Percentiles rank a stretch among this genome's conserved stretches.
Conservation (phyloP, 2,113 vertebrate genomes). For the Entomyzon cyanotis region DNA sequence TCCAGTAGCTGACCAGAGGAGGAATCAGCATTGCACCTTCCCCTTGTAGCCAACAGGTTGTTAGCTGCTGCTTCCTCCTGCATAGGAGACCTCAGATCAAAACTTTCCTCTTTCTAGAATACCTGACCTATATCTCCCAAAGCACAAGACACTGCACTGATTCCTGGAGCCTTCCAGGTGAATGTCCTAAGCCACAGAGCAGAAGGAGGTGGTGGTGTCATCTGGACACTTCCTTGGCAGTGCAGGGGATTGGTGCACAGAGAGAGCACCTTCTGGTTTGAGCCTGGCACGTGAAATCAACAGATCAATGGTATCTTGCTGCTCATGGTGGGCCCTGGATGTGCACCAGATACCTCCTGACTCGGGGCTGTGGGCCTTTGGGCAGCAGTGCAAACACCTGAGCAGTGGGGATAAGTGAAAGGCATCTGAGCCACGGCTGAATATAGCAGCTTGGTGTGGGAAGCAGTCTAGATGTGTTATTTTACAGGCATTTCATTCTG, state of each 20-base stretch:
- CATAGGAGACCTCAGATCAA: neutral
- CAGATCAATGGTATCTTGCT: neutral
- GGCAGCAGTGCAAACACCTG: neutral
- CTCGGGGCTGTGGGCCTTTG: neutral
- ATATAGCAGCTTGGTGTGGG: rapidly evolving
- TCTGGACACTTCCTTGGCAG: neutral
- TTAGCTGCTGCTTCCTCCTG: neutral
- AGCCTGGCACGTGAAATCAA: rapidly evolving
- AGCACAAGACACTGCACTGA: neutral
- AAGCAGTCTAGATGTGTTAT: neutral
- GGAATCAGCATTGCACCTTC: neutral
- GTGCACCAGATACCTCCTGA: neutral
- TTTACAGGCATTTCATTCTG: neutral
- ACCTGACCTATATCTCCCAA: neutral
- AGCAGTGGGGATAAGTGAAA: neutral
- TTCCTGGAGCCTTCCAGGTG: neutral
- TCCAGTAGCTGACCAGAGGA: neutral
- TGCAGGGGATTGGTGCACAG: rapidly evolving
- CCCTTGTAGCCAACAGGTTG: neutral
- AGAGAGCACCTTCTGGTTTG: neutral
- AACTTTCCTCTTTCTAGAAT: neutral
- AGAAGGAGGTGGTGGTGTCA: neutral
- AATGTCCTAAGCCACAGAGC: neutral
- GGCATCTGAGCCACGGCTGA: neutral
- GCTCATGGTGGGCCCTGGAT: rapidly evolving